Evolutionary conservation across 2,888 invertebrate species (phyloP).

Genomic region (Leuctra nigra): DNA sequence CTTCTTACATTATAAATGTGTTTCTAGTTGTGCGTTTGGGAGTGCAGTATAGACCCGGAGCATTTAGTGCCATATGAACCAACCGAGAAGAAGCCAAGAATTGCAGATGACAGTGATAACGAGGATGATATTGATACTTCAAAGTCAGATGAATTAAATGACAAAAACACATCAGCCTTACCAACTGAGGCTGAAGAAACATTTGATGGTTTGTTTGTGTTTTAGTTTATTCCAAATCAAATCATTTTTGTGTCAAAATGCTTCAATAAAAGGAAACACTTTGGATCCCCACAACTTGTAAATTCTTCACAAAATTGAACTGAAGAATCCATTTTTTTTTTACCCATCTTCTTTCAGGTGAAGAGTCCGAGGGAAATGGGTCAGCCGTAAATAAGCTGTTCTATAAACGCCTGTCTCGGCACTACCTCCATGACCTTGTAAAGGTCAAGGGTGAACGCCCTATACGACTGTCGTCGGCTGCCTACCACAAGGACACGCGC

Average conservation of each 20-base stretch:
- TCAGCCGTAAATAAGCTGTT: slow-evolving; percentile 40
- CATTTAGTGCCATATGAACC: slow-evolving; percentile 51
- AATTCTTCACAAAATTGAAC: too few species aligned
- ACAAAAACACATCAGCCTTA: neutral
- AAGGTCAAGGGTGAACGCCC: slow-evolving; percentile 55
- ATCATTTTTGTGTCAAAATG: too few species aligned
- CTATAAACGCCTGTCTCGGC: slow-evolving; percentile 64
- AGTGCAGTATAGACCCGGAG: slow-evolving; percentile 66
- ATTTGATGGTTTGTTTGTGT: neutral
- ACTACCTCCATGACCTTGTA: slow-evolving; percentile 59
- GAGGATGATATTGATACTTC: slow-evolving; percentile 34
- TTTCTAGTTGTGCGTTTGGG: slow-evolving; percentile 78
- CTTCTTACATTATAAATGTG: too few species aligned
- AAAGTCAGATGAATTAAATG: slow-evolving; percentile 13
- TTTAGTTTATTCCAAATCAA: neutral
- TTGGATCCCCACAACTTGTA: too few species aligned
- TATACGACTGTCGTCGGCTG: slow-evolving; percentile 62
- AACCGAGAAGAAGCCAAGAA: slow-evolving; percentile 41
- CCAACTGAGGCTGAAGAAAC: neutral
- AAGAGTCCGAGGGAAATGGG: neutral
- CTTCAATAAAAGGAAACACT: too few species aligned
- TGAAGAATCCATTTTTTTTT: too few species aligned
- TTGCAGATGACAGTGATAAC: slow-evolving; percentile 34
- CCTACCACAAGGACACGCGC: slow-evolving; percentile 72
- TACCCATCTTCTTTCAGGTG: too few species aligned